Evolutionary conservation across 2,888 invertebrate species (phyloP).

Genomic region (Papilio protenor): DNA sequence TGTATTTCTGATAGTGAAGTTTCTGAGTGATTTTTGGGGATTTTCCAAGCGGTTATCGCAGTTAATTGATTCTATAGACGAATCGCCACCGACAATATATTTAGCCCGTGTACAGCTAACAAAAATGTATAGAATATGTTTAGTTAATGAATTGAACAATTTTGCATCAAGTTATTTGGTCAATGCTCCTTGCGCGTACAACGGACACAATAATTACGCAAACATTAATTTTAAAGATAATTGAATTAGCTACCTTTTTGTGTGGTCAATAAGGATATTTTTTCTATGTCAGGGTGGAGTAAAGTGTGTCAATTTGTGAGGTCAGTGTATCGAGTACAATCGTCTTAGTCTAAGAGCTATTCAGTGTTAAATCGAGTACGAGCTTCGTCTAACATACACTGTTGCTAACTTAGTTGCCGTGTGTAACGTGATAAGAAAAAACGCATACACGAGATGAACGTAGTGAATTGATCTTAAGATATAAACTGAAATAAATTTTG

Average conservation of each 20-base stretch:
- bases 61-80: conserved; percentile 13
- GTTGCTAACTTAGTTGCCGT: conserved; percentile 41
- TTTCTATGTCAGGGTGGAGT: background rate
- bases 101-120: background rate
- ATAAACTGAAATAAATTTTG: background rate
- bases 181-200: conserved; percentile 35
- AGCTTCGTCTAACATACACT: conserved; percentile 30
- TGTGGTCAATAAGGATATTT: background rate
- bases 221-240: conserved; percentile 7
- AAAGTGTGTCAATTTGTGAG: background rate
- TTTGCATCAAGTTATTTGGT: conserved; percentile 38
- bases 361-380: conserved; percentile 47
- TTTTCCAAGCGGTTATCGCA: background rate
- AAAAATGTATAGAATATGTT: conserved; percentile 20
- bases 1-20: background rate
- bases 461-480: background rate
- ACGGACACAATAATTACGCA: background rate
- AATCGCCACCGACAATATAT: background rate
- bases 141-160: conserved; percentile 34
- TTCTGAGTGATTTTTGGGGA: background rate
- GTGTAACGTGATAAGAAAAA: conserved; percentile 38
- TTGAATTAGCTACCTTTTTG: conserved; percentile 19
- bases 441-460: conserved; percentile 6
- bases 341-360: conserved; percentile 47
- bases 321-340: conserved; percentile 21